Conservation (phyloP, 2,888 invertebrate species). For the Eilema depressum region DNA sequence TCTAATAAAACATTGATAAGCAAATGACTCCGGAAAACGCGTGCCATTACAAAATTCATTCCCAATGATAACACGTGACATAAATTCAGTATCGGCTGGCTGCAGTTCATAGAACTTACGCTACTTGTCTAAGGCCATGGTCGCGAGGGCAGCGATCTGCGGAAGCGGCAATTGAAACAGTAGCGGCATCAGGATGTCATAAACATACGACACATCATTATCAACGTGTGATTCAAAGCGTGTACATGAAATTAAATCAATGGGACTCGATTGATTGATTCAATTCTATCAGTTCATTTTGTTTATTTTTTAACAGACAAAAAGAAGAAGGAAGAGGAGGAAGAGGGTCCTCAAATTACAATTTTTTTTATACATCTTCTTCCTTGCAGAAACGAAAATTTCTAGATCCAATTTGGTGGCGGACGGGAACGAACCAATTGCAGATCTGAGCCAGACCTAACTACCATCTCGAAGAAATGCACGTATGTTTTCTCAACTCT, state of each 20-base stretch:
- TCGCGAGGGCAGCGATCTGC: constrained; percentile 30
- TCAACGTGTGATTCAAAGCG: neutral
- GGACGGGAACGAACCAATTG: no score
- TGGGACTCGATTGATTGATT: neutral
- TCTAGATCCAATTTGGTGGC: no score
- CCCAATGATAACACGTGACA: constrained; percentile 77
- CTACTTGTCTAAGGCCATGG: constrained; percentile 53
- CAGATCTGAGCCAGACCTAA: no score
- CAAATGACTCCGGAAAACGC: constrained; percentile 69
- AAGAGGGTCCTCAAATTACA: no score
- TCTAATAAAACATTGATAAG: constrained; percentile 21
- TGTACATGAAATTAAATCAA: neutral
- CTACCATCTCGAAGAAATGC: no score
- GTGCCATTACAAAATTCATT: constrained; percentile 80
- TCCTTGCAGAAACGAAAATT: no score
- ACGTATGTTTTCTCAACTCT: no score
- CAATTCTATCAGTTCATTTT: neutral
- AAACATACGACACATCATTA: neutral
- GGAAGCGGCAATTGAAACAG: constrained; percentile 22
- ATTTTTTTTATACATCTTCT: no score
- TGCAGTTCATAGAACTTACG: constrained; percentile 82
- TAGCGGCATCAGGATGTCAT: constrained; percentile 3
- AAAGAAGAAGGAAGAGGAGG: no score
- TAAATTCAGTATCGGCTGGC: constrained; percentile 76
- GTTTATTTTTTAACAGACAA: neutral